Base-by-base conservation (phyloP, 2,797 vertebrate species). In the Acridotheres tristis region DNA sequence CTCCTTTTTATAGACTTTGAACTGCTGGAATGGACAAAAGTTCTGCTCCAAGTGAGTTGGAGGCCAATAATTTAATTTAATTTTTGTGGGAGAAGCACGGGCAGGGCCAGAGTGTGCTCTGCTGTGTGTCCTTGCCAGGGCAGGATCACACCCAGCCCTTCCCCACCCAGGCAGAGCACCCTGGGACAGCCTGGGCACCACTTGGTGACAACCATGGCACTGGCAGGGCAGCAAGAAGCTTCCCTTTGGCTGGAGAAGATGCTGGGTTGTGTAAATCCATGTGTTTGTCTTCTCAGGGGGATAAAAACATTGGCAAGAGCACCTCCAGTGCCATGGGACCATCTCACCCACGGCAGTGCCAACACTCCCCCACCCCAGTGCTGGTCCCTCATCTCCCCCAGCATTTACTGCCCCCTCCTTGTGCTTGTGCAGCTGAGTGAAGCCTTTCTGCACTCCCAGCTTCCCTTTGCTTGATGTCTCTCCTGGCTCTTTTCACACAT, bases 401-500 rank as follows among this genome's bases (percentile, higher is more conserved):
- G 75, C 17, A 43, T 51, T 66, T 66, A 8, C 0, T 30, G 50
- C 68, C 27, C 29, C 19, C 20, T 87, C 50, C 48, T 29, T 14
- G 25, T 88, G 67, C 74, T 54, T 20, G 8, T 47, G 47, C 50
- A 86, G 92, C 63, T 92, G 84, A 91, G 19, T 72, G 85, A 69
- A 81, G 48, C 54, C 65, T 78, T 74, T 36, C 76, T 87, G 58
- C 87, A 80, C 38, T 53, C 72, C 22, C 47, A 13, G 9, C 80
- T 50, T 71, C 63, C n/a, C 93, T 88, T 23, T 50, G 72, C 76
- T 93, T 95, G 71, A 73, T 89, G 77, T 58, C 36, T 91, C 94
- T 91, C 94, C 90, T 71, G 92, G 87, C 89, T 81, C 90, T 81
- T 85, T 54, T 38, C 92, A 89, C 93, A 75, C 88, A 53, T 91